These are phyloP conservation scores for Oscheius sp. DNA, from an alignment of 2,888 invertebrate species.

Conservation along the genomic window DNA sequence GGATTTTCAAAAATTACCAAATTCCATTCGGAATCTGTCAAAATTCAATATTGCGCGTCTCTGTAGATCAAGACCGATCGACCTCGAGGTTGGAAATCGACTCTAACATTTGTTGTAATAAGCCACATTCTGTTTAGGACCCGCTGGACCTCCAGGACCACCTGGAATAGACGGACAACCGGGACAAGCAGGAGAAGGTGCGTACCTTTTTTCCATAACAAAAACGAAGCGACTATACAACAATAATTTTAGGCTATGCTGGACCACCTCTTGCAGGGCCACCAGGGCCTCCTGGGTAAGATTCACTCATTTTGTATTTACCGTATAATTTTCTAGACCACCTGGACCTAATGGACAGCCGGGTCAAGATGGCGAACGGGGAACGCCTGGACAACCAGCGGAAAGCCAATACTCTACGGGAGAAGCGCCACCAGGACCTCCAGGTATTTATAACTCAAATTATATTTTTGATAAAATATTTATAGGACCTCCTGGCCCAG, in stretches of 20 bases:
- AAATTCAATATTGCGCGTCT: too few relatives aligned
- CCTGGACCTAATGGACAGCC: conserved; percentile 38
- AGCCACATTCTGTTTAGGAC: not conserved
- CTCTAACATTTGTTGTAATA: conserved; percentile 29
- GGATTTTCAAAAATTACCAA: too few relatives aligned
- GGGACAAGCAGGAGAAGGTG: not conserved
- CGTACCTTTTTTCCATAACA: not conserved
- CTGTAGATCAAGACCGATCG: too few relatives aligned
- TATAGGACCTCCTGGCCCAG: too few relatives aligned
- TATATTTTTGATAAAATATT: too few relatives aligned
- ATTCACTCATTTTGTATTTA: too few relatives aligned
- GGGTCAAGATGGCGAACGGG: conserved; percentile 24
- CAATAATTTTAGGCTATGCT: conserved; percentile 29
- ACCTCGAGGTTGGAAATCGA: conserved; percentile 25
- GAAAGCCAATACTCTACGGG: conserved; percentile 27
- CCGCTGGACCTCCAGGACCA: conserved; percentile 11
- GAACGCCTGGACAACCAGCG: conserved; percentile 24
- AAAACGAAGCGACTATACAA: too few relatives aligned
- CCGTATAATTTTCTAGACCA: conserved; percentile 19
- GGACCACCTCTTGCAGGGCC: conserved; percentile 30
- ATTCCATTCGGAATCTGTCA: too few relatives aligned
- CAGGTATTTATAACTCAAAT: conserved; percentile 34
- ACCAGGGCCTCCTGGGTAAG: conserved; percentile 30
- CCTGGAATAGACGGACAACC: conserved; percentile 14
- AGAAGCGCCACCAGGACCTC: conserved; percentile 33